Evolutionary conservation across 1,140 invertebrate species (phyloP).

Genomic region (Papilio polyxenes): DNA sequence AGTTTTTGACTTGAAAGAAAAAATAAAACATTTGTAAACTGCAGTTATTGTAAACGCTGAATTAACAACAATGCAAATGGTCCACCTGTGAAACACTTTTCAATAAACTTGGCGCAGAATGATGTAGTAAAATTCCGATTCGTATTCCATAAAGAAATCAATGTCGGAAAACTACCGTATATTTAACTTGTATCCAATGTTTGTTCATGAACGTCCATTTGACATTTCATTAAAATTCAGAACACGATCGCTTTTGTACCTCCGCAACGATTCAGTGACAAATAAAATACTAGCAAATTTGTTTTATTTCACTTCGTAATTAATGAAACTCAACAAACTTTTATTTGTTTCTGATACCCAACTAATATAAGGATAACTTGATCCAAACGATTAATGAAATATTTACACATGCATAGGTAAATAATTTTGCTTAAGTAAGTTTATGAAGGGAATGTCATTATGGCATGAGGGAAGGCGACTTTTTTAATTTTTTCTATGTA

Average conservation of each 20-base stretch:
- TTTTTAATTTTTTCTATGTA: neutral
- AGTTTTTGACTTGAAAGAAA: no score
- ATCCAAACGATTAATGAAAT: neutral
- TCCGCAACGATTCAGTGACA: neutral
- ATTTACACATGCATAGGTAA: neutral
- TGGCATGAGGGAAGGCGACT: neutral
- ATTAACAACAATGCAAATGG: neutral
- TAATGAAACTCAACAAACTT: neutral
- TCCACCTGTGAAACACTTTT: no score
- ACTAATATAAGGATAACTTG: neutral
- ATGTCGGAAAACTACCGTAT: slow-evolving; percentile 6
- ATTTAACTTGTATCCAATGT: slow-evolving; percentile 4
- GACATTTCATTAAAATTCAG: slow-evolving; percentile 1
- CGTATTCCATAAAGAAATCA: slow-evolving; percentile 3
- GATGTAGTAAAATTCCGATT: neutral
- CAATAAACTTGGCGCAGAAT: no score
- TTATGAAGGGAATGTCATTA: neutral
- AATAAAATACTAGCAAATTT: neutral
- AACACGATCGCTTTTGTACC: neutral
- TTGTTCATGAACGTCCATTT: slow-evolving; percentile 11
- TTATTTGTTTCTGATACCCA: neutral
- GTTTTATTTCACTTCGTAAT: neutral
- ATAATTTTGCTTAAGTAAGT: neutral
- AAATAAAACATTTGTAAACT: no score
- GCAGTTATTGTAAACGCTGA: neutral